Percentiles rank a stretch among this genome's conserved stretches.
Conservation (phyloP, 2,113 vertebrate species). For the Phylloscopus whistleri region DNA sequence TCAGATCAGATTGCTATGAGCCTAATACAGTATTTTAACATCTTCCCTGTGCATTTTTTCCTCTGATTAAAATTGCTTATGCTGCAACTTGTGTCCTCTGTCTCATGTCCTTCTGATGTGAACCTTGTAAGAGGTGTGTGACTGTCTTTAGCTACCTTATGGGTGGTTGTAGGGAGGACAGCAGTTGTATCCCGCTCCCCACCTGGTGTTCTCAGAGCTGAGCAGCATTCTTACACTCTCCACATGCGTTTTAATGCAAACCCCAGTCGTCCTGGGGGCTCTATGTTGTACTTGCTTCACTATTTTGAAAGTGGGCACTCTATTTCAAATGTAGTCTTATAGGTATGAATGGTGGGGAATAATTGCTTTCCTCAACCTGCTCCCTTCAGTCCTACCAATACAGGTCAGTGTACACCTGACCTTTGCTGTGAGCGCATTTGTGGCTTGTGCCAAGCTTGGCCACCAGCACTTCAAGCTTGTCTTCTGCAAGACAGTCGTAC, state of each 20-base stretch:
- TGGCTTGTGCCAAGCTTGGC: background rate
- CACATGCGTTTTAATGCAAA: background rate
- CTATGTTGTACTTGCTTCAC: background rate
- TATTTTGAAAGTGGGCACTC: background rate
- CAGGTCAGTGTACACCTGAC: background rate
- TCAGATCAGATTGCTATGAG: background rate
- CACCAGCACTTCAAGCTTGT: background rate
- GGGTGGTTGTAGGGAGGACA: background rate
- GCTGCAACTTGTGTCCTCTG: background rate
- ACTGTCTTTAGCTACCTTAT: background rate
- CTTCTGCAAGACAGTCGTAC: background rate
- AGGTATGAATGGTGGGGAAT: background rate
- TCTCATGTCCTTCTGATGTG: background rate
- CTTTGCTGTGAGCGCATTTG: background rate
- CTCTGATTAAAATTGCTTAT: background rate
- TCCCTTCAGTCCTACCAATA: background rate
- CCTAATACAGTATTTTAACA: background rate
- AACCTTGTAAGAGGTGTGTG: background rate
- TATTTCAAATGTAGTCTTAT: background rate
- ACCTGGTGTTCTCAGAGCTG: background rate
- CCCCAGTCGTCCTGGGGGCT: background rate
- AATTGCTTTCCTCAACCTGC: background rate
- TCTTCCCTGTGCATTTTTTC: background rate
- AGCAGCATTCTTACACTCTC: background rate
- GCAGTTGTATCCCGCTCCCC: background rate